A percentile compares a stretch with the other conserved stretches of the same genome.
phyloP scores from a whole-genome alignment of 2,113 vertebrate genomes.

The Martes martes region DNA sequence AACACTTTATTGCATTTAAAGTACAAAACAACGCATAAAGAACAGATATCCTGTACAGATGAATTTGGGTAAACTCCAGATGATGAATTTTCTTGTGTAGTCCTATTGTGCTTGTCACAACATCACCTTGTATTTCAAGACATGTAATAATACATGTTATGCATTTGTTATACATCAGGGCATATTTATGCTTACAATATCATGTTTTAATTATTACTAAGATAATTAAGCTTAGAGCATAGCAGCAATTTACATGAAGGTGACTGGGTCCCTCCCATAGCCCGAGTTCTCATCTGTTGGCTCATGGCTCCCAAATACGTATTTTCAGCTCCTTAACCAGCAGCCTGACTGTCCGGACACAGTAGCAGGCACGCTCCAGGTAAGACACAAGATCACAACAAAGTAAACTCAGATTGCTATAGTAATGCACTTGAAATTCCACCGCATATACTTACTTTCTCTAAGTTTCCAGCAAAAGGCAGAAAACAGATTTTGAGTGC shows the following conservation, averaged over 20 bases:
- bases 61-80: background rate
- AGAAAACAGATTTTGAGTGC: background rate
- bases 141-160: background rate
- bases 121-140: background rate
- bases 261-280: background rate
- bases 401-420: background rate
- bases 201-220: background rate
- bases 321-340: background rate
- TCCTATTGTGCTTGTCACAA: background rate
- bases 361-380: rapidly evolving
- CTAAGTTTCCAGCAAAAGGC: background rate
- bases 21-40: background rate
- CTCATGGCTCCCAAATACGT: background rate
- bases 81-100: background rate
- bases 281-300: background rate
- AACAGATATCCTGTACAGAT: background rate
- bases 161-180: background rate
- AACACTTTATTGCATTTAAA: constrained; percentile 46
- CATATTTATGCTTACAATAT: background rate
- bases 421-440: rapidly evolving
- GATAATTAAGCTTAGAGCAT: background rate
- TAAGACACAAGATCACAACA: no score
- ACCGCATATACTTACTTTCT: background rate
- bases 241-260: background rate
- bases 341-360: background rate